A percentile compares a stretch with the other conserved stretches of the same genome.
Conservation (phyloP, 1,140 invertebrate species). For the Phymastichus coffea region DNA sequence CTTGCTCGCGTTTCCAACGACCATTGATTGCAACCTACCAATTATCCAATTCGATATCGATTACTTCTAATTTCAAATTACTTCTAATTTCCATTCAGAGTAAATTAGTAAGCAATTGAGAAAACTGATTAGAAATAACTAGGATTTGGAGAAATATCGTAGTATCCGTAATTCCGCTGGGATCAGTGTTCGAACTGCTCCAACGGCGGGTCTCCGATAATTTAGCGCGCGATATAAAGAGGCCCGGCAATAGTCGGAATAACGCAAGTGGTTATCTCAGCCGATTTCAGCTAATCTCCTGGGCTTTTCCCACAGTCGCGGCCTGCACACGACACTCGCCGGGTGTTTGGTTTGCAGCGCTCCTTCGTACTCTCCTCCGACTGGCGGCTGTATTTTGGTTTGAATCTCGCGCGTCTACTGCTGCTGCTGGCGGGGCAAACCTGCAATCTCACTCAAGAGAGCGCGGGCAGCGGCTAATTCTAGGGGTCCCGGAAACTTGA, state of each 20-base stretch:
- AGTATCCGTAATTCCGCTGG: too few relatives aligned
- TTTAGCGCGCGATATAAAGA: slow-evolving; percentile 13
- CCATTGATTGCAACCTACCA: too few relatives aligned
- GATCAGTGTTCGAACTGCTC: too few relatives aligned
- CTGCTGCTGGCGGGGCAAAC: slow-evolving; percentile 35
- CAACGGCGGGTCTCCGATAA: background rate
- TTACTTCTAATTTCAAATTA: too few relatives aligned
- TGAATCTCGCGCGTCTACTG: slow-evolving; percentile 11
- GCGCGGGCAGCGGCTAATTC: slow-evolving; percentile 44
- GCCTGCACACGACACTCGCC: too few relatives aligned
- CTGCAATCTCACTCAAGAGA: slow-evolving; percentile 47
- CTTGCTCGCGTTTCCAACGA: too few relatives aligned
- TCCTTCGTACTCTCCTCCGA: slow-evolving; percentile 14
- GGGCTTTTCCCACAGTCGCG: slow-evolving; percentile 37
- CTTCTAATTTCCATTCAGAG: too few relatives aligned
- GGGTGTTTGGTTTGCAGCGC: slow-evolving; percentile 33
- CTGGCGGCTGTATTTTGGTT: slow-evolving; percentile 23
- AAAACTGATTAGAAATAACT: too few relatives aligned
- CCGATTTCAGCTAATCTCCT: slow-evolving; percentile 35
- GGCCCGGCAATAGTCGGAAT: slow-evolving; percentile 8
- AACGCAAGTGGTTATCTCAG: slow-evolving; percentile 25
- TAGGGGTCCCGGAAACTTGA: slow-evolving; percentile 47
- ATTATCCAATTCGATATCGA: slow-evolving; percentile 31
- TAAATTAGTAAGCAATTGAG: too few relatives aligned
- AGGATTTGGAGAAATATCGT: too few relatives aligned